Evolutionary conservation across 2,113 vertebrate species (phyloP), one percentile per base, ranked within the genome.

Genomic region (Asarcornis scutulata): DNA sequence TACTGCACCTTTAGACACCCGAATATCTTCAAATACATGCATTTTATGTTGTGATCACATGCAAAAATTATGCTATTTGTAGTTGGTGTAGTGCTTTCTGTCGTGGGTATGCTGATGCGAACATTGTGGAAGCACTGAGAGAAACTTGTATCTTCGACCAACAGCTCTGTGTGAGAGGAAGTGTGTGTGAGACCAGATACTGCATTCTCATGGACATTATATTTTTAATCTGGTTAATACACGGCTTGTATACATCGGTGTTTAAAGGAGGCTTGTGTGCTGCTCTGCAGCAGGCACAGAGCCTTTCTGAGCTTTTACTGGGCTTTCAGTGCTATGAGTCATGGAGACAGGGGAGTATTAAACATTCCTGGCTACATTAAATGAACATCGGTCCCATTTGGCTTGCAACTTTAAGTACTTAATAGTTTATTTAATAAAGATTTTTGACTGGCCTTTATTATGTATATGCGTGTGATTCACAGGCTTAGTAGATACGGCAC

Each of bases 321-420:
- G n/a, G 68, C 88, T 83, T 86, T 83, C 7, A 16, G 8, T 68
- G 42, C 74, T 64, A 36, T 17, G 52, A 97, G 34, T 71, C 83
- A 52, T 2, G 11, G 55, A 88, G 68, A 36, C 18, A 36, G 12
- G 42, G 66, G 71, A 83, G 13, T 40, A 27, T 53, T 69, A 55
- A 69, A 69, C 63, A 50, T 59, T 88, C 80, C 79, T 94, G 68
- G n/a, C 56, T 74, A 63, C 60, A n/a, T 91, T 78, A 91, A 88
- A 78, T 75, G 38, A 81, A 72, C 36, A 86, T 55, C n/a, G 42
- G 60, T 88, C 60, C 46, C 64, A 78, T 84, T 88, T 68, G 38
- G 46, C 83, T 91, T 86, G 73, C 36, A 81, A 15, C 80, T 88
- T 86, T 52, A 75, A 86, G 20, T 86, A 68, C 75, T 83, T 90